Evolutionary conservation across 2,113 vertebrate genomes (phyloP), one percentile per base, ranked within the genome.

Genomic region (Mystacornis crossleyi): DNA sequence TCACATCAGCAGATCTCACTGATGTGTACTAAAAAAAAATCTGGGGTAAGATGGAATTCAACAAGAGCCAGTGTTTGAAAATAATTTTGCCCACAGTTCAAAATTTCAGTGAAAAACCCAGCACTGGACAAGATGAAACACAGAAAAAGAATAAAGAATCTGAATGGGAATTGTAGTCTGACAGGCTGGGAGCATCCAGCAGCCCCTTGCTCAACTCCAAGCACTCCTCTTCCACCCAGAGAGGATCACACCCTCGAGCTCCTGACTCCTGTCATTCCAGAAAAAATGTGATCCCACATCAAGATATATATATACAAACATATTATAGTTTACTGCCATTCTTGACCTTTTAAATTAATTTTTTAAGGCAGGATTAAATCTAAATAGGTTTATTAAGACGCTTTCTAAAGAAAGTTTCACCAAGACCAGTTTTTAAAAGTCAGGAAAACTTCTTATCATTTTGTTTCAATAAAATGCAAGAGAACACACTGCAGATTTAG

Each of bases 391-490:
- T 95, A 69, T 78, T 60, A 45, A 69, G 73, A 96, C 73, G 54
- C 24, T 64, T 94, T 80, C 34, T 79, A 53, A 67, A 64, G 45
- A 34, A 95, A 93, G 58, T 57, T 80, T 84, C 31, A 42, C 47
- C 71, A 85, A 62, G 36, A 60, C 16, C 3, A 72, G 23, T 57
- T 96, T 95, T 86, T 3, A 64, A 45, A 90, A 69, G 83, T 51
- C 77, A 85, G 48, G 84, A 67, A 92, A 97, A 86, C 67, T 95
- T 81, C 60, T 79, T 87, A 70, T 88, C 67, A 73, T 81, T 95
- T 77, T 67, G 50, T 95, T 97, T 34, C 89, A 96, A 92, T 94
- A 83, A 92, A 94, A 94, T 31, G 11, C 89, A 73, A 87, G 82
- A 64, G n/a, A 86, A 90, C 47, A 89, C 36, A 43, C 33, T 81